phyloP scores from a whole-genome alignment of 1,140 invertebrate genomes.

The Stegodyphus mimosarum region DNA sequence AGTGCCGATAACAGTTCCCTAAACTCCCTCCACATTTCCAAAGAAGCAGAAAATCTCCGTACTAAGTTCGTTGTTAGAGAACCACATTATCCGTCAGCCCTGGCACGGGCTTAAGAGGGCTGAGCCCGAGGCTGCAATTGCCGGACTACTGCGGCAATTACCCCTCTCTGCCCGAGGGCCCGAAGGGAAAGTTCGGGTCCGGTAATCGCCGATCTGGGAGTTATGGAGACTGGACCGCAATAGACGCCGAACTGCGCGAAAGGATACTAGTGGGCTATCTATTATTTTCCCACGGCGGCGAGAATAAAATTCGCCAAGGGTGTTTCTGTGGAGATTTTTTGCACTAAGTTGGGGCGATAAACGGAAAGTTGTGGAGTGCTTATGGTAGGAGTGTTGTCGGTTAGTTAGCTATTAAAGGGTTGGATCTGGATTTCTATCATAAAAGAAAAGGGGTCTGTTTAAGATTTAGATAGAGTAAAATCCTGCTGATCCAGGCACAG shows the following conservation, averaged over 20 bases:
- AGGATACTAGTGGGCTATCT: constrained; percentile 20
- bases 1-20: constrained; percentile 7
- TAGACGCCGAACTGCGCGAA: constrained; percentile 9
- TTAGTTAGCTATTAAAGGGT: constrained; percentile 50
- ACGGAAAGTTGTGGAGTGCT: constrained; percentile 35
- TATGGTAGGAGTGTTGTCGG: constrained; percentile 22
- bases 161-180: constrained; percentile 47
- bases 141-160: constrained; percentile 55
- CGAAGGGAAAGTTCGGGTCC: constrained; percentile 43
- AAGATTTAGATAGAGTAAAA: not conserved
- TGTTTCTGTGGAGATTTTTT: constrained; percentile 20
- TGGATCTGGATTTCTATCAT: constrained; percentile 3
- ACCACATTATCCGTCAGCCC: constrained; percentile 28
- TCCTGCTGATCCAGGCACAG: too few relatives aligned
- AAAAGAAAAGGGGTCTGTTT: not conserved
- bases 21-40: constrained; percentile 14
- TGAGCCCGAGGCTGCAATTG: constrained; percentile 40
- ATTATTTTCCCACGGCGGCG: constrained; percentile 30
- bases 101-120: constrained; percentile 33
- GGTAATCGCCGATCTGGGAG: constrained; percentile 51
- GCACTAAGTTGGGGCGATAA: constrained; percentile 29
- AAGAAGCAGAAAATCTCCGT: constrained; percentile 27
- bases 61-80: not conserved
- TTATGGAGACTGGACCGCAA: constrained; percentile 36
- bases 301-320: constrained; percentile 53